phyloP scores from a whole-genome alignment of 37 sponge, comb jelly and placozoan genomes.

The Halichondria panicea region DNA sequence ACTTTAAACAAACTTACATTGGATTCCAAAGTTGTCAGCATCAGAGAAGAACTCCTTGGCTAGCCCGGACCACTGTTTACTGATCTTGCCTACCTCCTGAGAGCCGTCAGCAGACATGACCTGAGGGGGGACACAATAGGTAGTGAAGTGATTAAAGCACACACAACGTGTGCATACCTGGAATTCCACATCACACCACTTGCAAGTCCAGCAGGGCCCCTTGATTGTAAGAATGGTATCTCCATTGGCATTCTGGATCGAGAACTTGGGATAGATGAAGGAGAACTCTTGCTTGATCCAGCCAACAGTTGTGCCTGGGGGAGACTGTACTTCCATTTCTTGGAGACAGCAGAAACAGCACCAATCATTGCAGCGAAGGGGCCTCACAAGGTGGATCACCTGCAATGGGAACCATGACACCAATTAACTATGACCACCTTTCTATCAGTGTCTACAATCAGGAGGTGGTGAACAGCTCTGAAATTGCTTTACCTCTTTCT shows the following conservation, averaged over 20 bases:
- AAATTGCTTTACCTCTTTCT: conserved; percentile 48
- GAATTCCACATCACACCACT: conserved; percentile 86
- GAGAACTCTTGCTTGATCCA: conserved; percentile 74
- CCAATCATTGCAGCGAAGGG: conserved; percentile 64
- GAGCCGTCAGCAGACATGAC: conserved; percentile 58
- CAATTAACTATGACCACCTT: too few relatives aligned
- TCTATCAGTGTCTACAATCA: too few relatives aligned
- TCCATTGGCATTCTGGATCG: conserved; percentile 61
- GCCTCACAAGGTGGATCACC: conserved; percentile 86
- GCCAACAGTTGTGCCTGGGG: conserved; percentile 88
- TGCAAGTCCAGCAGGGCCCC: conserved; percentile 76
- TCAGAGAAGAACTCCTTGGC: conserved; percentile 87
- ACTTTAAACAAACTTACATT: conserved; percentile 58
- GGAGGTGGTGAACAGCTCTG: too few relatives aligned
- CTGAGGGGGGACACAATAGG: too few relatives aligned
- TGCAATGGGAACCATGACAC: too few relatives aligned
- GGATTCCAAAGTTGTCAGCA: conserved; percentile 96
- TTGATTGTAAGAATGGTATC: conserved; percentile 79
- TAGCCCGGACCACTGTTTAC: conserved; percentile 93
- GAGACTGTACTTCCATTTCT: conserved; percentile 87
- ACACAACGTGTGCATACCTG: conserved; percentile 39
- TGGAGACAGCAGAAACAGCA: conserved; percentile 94
- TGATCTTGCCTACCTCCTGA: conserved; percentile 81
- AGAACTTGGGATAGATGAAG: conserved; percentile 75
- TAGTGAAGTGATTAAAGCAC: too few relatives aligned